These are phyloP conservation scores for Orcinus orca DNA, from an alignment of 2,113 vertebrate species.

Conservation along the genomic window DNA sequence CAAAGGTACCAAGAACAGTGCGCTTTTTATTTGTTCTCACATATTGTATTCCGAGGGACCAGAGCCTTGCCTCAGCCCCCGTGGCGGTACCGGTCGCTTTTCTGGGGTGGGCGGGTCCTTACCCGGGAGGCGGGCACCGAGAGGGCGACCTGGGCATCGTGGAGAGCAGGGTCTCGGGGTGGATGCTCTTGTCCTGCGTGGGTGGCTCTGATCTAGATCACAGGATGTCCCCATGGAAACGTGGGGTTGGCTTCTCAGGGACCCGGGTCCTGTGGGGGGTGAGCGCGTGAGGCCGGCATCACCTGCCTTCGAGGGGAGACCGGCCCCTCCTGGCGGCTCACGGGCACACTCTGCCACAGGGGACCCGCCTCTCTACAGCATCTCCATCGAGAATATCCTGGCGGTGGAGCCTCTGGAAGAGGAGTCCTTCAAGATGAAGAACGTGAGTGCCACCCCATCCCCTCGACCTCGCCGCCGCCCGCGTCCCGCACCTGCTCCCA, in stretches of 20 bases:
- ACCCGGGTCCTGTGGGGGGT: no score
- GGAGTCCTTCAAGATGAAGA: constrained; percentile 99
- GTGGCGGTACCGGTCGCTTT: neutral
- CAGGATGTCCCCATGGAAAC: neutral
- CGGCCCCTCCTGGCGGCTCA: neutral
- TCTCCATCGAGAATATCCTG: constrained; percentile 98
- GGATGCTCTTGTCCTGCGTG: neutral
- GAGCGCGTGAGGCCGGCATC: neutral
- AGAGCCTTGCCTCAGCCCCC: neutral
- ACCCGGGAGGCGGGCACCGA: neutral
- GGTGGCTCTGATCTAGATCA: neutral
- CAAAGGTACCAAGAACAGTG: constrained; percentile 87
- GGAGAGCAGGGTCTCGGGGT: rapidly evolving
- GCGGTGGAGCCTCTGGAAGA: constrained; percentile 97
- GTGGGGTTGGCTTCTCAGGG: neutral
- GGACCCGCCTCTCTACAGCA: constrained; percentile 94
- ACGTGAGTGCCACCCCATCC: constrained; percentile 84
- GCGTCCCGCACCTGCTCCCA: rapidly evolving
- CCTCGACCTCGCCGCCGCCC: neutral
- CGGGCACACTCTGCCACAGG: constrained; percentile 78
- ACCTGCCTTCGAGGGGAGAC: neutral
- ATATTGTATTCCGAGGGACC: neutral
- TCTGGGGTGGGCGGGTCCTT: neutral
- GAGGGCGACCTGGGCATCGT: neutral
- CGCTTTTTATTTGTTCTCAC: neutral